phyloP scores from a whole-genome alignment of 2,888 invertebrate species.

The Steromphala cineraria region DNA sequence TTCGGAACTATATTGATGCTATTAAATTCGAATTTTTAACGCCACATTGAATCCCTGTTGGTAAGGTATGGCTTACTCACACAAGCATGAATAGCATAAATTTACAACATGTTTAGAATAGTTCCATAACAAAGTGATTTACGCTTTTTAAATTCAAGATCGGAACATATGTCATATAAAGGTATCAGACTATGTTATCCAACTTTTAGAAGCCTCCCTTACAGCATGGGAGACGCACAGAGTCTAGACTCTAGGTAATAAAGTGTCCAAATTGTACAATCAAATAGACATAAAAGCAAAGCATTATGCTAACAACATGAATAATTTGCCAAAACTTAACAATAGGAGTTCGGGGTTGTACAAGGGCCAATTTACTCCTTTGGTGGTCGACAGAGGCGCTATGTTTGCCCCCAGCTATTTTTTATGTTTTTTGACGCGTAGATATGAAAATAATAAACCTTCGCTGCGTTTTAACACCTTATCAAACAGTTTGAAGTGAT shows the following conservation, averaged over 20 bases:
- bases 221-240: neutral
- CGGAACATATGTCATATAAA: no score
- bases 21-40: no score
- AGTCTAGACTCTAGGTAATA: neutral
- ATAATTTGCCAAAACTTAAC: neutral
- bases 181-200: no score
- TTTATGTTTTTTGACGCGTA: neutral
- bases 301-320: neutral
- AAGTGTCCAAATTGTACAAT: neutral
- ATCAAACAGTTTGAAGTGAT: neutral
- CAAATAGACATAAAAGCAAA: neutral
- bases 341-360: neutral
- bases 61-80: no score
- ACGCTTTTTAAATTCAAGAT: no score
- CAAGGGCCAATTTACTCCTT: neutral
- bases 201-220: no score
- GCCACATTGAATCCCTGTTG: no score
- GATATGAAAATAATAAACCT: constrained; percentile 20
- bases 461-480: constrained; percentile 10
- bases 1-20: no score
- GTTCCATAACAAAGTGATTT: no score
- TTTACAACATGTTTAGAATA: no score
- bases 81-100: no score
- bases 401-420: neutral
- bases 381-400: neutral